A percentile compares a stretch with the other conserved stretches of the same genome.
These are phyloP conservation scores for Stegophylla sp. DNA, from an alignment of 2,888 invertebrate genomes.

Conservation along the genomic window DNA sequence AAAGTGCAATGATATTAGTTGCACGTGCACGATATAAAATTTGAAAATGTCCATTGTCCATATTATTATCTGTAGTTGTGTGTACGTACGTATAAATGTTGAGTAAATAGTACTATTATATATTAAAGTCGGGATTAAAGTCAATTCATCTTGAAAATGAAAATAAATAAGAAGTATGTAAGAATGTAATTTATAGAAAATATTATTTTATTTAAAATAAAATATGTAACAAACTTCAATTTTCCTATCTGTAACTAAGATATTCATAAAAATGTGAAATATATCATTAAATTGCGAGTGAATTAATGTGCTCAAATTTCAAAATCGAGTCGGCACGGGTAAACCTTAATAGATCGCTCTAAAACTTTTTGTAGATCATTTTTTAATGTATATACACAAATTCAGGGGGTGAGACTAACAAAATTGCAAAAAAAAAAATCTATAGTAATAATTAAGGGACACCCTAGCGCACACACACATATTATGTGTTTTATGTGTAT, in stretches of 20 bases:
- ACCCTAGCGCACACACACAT: too few relatives aligned
- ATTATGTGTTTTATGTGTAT: too few relatives aligned
- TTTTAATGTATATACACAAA: too few relatives aligned
- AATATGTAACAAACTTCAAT: not conserved
- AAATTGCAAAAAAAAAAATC: too few relatives aligned
- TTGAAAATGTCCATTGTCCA: too few relatives aligned
- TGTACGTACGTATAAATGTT: not conserved
- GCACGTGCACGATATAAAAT: too few relatives aligned
- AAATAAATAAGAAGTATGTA: slow-evolving; percentile 8
- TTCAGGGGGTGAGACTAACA: too few relatives aligned
- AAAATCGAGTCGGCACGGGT: not conserved
- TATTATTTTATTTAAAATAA: not conserved
- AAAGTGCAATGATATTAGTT: too few relatives aligned
- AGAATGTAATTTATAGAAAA: not conserved
- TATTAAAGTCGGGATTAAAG: not conserved
- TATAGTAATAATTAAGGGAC: too few relatives aligned
- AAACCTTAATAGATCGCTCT: not conserved
- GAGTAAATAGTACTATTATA: slow-evolving; percentile 6
- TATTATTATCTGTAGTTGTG: too few relatives aligned
- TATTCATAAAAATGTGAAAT: not conserved
- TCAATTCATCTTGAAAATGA: slow-evolving; percentile 7
- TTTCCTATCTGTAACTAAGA: not conserved
- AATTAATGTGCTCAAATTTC: not conserved
- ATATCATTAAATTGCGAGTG: not conserved
- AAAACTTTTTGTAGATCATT: not conserved